phyloP scores from a whole-genome alignment of 2,888 invertebrate genomes.

The Julus scandinavius region DNA sequence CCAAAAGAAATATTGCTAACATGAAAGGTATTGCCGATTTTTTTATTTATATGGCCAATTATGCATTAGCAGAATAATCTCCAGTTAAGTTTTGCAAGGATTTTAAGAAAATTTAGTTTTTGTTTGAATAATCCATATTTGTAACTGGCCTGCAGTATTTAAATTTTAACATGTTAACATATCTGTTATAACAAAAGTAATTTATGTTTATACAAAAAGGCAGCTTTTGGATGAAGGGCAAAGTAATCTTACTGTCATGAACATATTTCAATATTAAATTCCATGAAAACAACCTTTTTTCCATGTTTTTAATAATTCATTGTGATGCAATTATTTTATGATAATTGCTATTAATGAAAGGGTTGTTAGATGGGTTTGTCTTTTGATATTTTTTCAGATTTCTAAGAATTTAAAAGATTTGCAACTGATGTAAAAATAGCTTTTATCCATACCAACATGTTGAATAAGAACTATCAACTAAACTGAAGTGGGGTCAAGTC shows the following conservation, averaged over 20 bases:
- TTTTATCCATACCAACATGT: no score
- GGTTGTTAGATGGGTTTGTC: neutral
- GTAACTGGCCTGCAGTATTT: slow-evolving; percentile 15
- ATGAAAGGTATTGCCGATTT: neutral
- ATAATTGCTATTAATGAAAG: neutral
- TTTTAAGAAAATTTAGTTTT: neutral
- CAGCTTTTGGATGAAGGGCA: slow-evolving; percentile 21
- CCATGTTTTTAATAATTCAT: neutral
- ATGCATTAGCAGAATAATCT: slow-evolving; percentile 17
- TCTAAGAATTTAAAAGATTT: neutral
- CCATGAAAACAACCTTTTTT: slow-evolving; percentile 8
- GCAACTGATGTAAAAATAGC: no score
- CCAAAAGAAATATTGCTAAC: slow-evolving; percentile 37
- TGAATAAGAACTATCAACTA: no score
- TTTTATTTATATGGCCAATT: slow-evolving; percentile 20
- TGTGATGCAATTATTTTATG: neutral
- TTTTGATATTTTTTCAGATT: neutral
- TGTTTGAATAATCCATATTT: slow-evolving; percentile 22
- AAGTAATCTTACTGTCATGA: slow-evolving; percentile 21
- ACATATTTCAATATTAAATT: slow-evolving; percentile 46
- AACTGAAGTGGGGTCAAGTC: no score
- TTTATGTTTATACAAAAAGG: slow-evolving; percentile 35
- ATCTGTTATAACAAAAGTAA: slow-evolving; percentile 1
- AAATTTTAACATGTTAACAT: slow-evolving; percentile 43
- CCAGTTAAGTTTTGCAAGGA: slow-evolving; percentile 20